Conservation (phyloP, 1,140 invertebrate species). For the Nasonia vitripennis region DNA sequence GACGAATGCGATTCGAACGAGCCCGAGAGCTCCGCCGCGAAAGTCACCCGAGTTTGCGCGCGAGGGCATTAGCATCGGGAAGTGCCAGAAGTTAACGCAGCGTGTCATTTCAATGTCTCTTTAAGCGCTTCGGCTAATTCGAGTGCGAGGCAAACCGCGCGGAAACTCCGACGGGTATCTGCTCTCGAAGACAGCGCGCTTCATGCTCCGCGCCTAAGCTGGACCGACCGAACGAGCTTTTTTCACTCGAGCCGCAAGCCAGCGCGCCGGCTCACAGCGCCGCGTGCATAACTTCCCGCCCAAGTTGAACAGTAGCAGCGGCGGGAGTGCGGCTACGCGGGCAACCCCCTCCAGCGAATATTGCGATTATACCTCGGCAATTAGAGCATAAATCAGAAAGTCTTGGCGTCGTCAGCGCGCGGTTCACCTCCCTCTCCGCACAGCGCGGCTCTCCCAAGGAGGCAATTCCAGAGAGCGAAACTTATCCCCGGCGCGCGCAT, state of each 20-base stretch:
- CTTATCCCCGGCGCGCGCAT: slow-evolving; percentile 5
- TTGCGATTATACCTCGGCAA: slow-evolving; percentile 23
- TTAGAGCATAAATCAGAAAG: slow-evolving; percentile 39
- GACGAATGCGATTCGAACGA: slow-evolving; percentile 66
- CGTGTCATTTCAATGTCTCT: slow-evolving; percentile 71
- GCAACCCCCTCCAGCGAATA: background rate
- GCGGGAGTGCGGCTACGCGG: too few species aligned
- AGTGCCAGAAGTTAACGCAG: slow-evolving; percentile 69
- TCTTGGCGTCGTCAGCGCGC: slow-evolving; percentile 19
- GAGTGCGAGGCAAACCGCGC: slow-evolving; percentile 55
- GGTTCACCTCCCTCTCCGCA: background rate
- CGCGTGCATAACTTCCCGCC: too few species aligned
- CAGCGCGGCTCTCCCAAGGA: background rate
- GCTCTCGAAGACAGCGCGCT: too few species aligned
- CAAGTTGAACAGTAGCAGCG: too few species aligned
- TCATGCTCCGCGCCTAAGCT: too few species aligned
- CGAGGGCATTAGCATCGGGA: slow-evolving; percentile 67
- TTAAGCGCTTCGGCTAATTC: slow-evolving; percentile 61
- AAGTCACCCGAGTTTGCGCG: slow-evolving; percentile 58
- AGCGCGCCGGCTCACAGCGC: too few species aligned
- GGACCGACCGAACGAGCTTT: slow-evolving; percentile 14
- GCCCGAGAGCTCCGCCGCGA: slow-evolving; percentile 54
- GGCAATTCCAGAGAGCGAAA: slow-evolving; percentile 44
- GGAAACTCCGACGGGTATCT: background rate
- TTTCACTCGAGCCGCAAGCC: slow-evolving; percentile 5